Percentiles rank a stretch among this genome's conserved stretches.
Evolutionary conservation across 1,140 invertebrate species (phyloP).

Genomic region (Bilobella aurantiaca): DNA sequence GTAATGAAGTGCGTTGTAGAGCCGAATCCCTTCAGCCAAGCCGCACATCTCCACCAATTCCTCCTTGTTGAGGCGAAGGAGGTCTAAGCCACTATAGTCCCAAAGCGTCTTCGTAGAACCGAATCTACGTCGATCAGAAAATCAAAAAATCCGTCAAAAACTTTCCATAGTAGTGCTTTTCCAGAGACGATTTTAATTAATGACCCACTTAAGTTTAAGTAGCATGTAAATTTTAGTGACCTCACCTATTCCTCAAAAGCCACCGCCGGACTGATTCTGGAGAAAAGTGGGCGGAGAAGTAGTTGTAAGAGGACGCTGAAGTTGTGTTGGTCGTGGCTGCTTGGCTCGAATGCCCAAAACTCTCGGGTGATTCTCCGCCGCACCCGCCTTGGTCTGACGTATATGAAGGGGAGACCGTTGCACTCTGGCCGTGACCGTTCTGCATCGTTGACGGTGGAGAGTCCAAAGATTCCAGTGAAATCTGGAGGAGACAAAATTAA

Average conservation of each 20-base stretch:
- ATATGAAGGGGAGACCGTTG: slow-evolving; percentile 34
- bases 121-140: slow-evolving; percentile 18
- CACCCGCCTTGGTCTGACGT: slow-evolving; percentile 25
- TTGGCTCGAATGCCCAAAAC: background rate
- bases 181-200: no score
- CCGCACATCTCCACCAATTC: slow-evolving; percentile 91
- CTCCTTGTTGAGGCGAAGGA: slow-evolving; percentile 71
- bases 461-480: slow-evolving; percentile 42
- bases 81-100: slow-evolving; percentile 74
- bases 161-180: no score
- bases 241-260: slow-evolving; percentile 31
- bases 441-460: slow-evolving; percentile 38
- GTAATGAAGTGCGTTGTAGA: slow-evolving; percentile 75
- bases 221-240: no score
- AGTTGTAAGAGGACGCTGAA: slow-evolving; percentile 6
- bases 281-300: slow-evolving; percentile 32
- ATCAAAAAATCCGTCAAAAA: slow-evolving; percentile 11
- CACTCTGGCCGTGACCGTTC: slow-evolving; percentile 43
- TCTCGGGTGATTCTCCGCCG: background rate
- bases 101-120: slow-evolving; percentile 68
- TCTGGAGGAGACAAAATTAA: slow-evolving; percentile 37
- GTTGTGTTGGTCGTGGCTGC: background rate
- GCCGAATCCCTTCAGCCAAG: slow-evolving; percentile 75
- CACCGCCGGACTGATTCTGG: slow-evolving; percentile 33
- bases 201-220: no score